Evolutionary conservation across 1,140 invertebrate genomes (phyloP), one percentile per base, ranked within the genome.

Genomic region (Leptoteleia sp.): DNA sequence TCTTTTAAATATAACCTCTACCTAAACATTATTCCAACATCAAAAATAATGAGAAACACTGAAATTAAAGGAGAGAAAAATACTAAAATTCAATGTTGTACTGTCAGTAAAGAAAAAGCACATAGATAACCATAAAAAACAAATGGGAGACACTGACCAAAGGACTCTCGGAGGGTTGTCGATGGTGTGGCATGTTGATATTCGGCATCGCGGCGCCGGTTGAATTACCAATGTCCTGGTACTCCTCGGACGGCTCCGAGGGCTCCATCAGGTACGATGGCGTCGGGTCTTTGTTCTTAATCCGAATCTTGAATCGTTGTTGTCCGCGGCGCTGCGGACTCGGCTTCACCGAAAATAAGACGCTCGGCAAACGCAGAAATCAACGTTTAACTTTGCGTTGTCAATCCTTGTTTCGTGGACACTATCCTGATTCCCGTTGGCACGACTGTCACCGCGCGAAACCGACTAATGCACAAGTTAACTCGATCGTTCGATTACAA

Each of bases 261-360:
- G 72, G 62, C 42, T 76, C 72, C 72, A 95, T 95, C 90, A 93
- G 93, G 91, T 95, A 95, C 90, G 94, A 93, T 90, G 94, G 94
- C 87, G 95, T 92, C 84, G 95, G 95, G 85, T 95, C 94, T 92
- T 93, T 92, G 88, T 96, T 95, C 94, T 96, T 96, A 87, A 95
- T 94, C 91, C 95, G 93, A 96, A 96, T 96, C 93, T 96, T 96
- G 94, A 89, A 88, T 90, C 92, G 55, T 92, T 83, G 71, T 65
- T 70, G 73, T 79, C 76, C 80, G 54, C 48, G 48, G 43, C 80
- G 64, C 55, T 64, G 70, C 65, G 68, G 70, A 68, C 68, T 50
- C 12, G 5, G 52, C 43, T 59, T 68, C 38, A 33, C 70, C 64
- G 31, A 43, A 35, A 65, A 65, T 31, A 47, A 48, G 1, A 31